These are phyloP conservation scores for Apodemia zela DNA, from an alignment of 2,888 invertebrate genomes.

Conservation along the genomic window DNA sequence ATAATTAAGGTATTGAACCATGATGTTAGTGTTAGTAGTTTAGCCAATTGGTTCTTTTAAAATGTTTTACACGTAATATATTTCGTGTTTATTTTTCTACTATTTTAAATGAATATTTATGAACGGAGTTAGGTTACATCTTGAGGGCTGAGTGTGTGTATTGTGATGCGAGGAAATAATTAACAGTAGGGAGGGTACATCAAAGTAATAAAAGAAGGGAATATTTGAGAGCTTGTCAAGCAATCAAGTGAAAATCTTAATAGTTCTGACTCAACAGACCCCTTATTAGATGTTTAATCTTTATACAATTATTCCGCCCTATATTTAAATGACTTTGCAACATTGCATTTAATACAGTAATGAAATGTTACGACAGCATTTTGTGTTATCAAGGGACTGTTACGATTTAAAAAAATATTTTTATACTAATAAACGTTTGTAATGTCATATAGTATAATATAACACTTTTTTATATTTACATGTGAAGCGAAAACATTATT, in stretches of 20 bases:
- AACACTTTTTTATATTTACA: too few relatives aligned
- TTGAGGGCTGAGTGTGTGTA: conserved; percentile 62
- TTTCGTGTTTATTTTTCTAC: not conserved
- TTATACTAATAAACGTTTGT: too few relatives aligned
- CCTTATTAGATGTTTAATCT: conserved; percentile 79
- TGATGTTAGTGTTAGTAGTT: too few relatives aligned
- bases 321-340: conserved; percentile 72
- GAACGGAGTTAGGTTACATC: conserved; percentile 50
- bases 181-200: conserved; percentile 73
- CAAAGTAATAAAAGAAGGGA: conserved; percentile 73
- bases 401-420: too few relatives aligned
- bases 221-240: conserved; percentile 76
- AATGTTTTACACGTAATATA: not conserved
- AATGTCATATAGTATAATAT: not conserved
- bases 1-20: too few relatives aligned
- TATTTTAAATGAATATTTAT: conserved; percentile 59
- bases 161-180: conserved; percentile 72
- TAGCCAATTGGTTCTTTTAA: too few relatives aligned
- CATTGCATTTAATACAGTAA: conserved; percentile 53
- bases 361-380: conserved; percentile 33
- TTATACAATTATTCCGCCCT: conserved; percentile 74
- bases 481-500: too few relatives aligned
- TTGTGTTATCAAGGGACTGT: not conserved
- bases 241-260: conserved; percentile 79
- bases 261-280: conserved; percentile 73